phyloP scores from a whole-genome alignment of 2,113 vertebrate species.

The Mesocricetus auratus region DNA sequence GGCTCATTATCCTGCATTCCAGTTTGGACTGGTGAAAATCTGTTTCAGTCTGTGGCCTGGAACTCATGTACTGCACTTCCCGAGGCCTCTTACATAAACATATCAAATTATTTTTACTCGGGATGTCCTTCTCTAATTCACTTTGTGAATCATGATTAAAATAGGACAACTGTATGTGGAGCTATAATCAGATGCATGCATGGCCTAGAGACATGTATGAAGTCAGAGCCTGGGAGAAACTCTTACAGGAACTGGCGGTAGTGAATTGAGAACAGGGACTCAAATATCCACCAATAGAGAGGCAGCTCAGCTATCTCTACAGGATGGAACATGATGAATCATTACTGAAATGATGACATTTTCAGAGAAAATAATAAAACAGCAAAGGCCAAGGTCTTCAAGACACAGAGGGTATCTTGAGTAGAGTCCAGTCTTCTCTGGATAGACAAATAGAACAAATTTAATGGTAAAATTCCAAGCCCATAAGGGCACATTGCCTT shows the following conservation, averaged over 20 bases:
- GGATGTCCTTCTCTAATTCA: constrained; percentile 80
- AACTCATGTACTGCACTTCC: constrained; percentile 86
- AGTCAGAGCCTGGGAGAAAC: constrained; percentile 59
- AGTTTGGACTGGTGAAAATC: constrained; percentile 87
- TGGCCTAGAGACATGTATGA: constrained; percentile 37
- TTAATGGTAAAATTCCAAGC: constrained; percentile 42
- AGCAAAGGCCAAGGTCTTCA: constrained; percentile 68
- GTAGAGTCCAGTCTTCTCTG: not conserved
- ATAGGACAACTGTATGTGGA: constrained; percentile 60
- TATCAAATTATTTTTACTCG: constrained; percentile 84
- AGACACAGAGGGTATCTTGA: constrained; percentile 43
- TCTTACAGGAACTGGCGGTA: constrained; percentile 37
- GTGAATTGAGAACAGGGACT: constrained; percentile 48
- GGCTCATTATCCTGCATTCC: constrained; percentile 85
- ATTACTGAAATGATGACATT: not conserved
- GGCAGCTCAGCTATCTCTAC: constrained; percentile 47
- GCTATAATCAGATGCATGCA: constrained; percentile 73
- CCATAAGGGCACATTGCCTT: constrained; percentile 40
- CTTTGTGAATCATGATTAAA: constrained; percentile 82
- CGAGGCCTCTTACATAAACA: constrained; percentile 86
- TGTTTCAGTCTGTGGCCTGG: constrained; percentile 86
- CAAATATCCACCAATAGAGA: constrained; percentile 60
- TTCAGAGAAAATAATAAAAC: constrained; percentile 62
- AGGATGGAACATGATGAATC: constrained; percentile 59
- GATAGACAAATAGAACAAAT: constrained; percentile 51